These are phyloP conservation scores for Glaucidium brasilianum DNA, from an alignment of 2,113 vertebrate genomes.

Conservation along the genomic window DNA sequence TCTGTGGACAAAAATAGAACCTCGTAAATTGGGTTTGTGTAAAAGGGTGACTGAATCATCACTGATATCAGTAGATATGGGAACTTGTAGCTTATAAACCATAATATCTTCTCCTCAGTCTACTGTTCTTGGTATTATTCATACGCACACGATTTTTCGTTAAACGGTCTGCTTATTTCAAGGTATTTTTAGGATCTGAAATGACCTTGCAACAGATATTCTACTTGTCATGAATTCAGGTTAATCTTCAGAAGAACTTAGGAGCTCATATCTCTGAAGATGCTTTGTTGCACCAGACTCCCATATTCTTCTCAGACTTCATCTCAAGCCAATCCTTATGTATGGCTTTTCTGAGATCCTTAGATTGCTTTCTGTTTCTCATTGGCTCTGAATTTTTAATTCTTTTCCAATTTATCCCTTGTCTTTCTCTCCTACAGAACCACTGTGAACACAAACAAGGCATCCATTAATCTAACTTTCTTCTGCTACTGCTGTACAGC, in stretches of 20 bases:
- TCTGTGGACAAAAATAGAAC: slow-evolving; percentile 25
- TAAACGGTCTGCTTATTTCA: background rate
- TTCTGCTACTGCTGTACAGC: background rate
- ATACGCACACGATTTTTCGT: background rate
- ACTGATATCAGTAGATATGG: background rate
- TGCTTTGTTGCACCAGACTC: background rate
- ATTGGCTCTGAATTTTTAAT: background rate
- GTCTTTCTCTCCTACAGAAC: background rate
- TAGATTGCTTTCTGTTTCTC: background rate
- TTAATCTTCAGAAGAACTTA: background rate
- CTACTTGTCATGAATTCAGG: background rate
- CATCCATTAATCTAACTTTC: background rate
- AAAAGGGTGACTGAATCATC: slow-evolving; percentile 29
- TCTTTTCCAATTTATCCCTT: background rate
- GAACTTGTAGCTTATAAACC: background rate
- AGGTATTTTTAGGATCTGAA: background rate
- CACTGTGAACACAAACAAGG: background rate
- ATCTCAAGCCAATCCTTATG: background rate
- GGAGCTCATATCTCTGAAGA: background rate
- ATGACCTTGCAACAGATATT: background rate
- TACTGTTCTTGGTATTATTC: background rate
- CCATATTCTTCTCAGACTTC: background rate
- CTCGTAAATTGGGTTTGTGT: slow-evolving; percentile 15
- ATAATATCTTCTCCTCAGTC: background rate
- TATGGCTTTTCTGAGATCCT: background rate